phyloP scores from a whole-genome alignment of 2,888 invertebrate genomes.

The Dinocampus coccinellae region DNA sequence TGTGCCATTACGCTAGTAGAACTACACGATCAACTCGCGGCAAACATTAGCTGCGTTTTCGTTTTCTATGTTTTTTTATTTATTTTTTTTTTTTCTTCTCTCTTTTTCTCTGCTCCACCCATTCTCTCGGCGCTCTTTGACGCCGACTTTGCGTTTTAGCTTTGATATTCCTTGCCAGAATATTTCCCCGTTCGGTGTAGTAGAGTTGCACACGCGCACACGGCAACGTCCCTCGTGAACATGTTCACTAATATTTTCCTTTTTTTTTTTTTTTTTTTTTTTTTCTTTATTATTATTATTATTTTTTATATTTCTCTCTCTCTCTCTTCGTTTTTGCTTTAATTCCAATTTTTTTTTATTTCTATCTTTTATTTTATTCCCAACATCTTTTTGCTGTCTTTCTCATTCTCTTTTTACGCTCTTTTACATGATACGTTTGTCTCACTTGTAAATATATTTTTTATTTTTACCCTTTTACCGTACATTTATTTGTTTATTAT shows the following conservation, averaged over 20 bases:
- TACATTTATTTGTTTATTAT: slow-evolving; percentile 20
- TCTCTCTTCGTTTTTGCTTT: no score
- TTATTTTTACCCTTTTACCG: slow-evolving; percentile 20
- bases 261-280: slow-evolving; percentile 28
- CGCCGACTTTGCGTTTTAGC: slow-evolving; percentile 52
- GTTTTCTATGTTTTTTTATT: slow-evolving; percentile 25
- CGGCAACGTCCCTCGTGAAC: slow-evolving; percentile 20
- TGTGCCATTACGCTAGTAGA: slow-evolving; percentile 18
- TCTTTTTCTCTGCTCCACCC: slow-evolving; percentile 39
- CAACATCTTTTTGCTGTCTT: slow-evolving; percentile 30
- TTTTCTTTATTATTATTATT: slow-evolving; percentile 32
- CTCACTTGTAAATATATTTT: slow-evolving; percentile 21
- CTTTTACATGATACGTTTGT: slow-evolving; percentile 21
- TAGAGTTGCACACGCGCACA: no score
- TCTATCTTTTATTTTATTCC: no score
- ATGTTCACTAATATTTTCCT: slow-evolving; percentile 26
- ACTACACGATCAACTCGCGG: slow-evolving; percentile 32
- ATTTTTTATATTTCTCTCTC: slow-evolving; percentile 31
- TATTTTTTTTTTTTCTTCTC: slow-evolving; percentile 41
- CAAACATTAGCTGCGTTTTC: slow-evolving; percentile 30
- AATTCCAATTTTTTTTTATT: no score
- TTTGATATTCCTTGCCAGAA: slow-evolving; percentile 67
- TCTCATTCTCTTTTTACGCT: slow-evolving; percentile 36
- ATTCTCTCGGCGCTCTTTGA: slow-evolving; percentile 56
- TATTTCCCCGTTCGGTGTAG: slow-evolving; percentile 51